phyloP scores from a whole-genome alignment of 92 coral and sea anemone genomes.

The Desmophyllum pertusum region DNA sequence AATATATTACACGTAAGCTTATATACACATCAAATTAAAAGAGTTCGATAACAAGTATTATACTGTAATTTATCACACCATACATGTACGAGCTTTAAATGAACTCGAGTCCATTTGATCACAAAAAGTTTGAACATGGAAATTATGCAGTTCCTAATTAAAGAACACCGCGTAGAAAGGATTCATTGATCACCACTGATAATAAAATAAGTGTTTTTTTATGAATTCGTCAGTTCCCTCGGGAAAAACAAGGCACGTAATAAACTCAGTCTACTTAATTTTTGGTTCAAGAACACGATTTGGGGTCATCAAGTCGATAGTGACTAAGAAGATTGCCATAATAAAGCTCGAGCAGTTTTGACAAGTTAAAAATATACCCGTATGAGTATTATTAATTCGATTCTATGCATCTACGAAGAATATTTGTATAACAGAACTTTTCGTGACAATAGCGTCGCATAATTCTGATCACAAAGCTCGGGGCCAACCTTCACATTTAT shows the following conservation, averaged over 20 bases:
- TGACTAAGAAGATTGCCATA: neutral
- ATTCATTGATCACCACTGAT: neutral
- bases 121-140: neutral
- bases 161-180: neutral
- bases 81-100: neutral
- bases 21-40: neutral
- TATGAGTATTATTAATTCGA: no score
- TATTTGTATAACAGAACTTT: conserved; percentile 27
- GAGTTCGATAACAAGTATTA: neutral
- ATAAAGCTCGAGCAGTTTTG: neutral
- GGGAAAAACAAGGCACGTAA: neutral
- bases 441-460: conserved; percentile 14
- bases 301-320: neutral
- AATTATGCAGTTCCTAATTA: neutral
- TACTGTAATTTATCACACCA: neutral
- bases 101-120: neutral
- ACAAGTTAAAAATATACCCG: neutral
- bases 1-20: neutral
- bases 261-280: neutral
- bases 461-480: neutral
- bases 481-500: neutral
- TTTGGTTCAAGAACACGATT: neutral
- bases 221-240: neutral
- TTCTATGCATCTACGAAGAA: neutral
- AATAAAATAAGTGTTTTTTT: neutral